These are phyloP conservation scores for Ceratosolen fusciceps DNA, from an alignment of 1,140 invertebrate genomes.

Conservation along the genomic window DNA sequence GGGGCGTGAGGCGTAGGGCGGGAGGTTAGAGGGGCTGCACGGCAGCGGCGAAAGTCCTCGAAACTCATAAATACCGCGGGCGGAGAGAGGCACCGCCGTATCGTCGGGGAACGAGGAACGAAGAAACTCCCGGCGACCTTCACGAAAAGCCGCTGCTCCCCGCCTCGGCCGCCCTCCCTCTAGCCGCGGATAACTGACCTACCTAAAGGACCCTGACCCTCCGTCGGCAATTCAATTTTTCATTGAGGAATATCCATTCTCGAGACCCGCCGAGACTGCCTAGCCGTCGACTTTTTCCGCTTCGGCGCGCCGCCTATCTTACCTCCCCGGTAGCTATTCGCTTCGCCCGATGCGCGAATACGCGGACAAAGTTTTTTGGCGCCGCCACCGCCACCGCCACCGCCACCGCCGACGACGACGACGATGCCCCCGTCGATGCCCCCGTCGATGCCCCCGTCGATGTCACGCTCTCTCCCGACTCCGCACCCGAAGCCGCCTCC, in stretches of 20 bases:
- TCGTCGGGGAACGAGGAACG: not conserved
- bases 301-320: not conserved
- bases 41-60: constrained; percentile 28
- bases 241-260: constrained; percentile 24
- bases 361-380: not conserved
- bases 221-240: constrained; percentile 32
- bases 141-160: not conserved
- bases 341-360: not conserved
- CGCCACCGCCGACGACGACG: too few relatives aligned
- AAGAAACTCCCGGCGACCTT: not conserved
- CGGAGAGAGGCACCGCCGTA: not conserved
- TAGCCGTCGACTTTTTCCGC: not conserved
- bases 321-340: not conserved
- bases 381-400: too few relatives aligned
- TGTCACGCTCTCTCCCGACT: too few relatives aligned
- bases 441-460: too few relatives aligned
- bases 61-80: constrained; percentile 43
- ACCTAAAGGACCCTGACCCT: constrained; percentile 22
- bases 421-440: too few relatives aligned
- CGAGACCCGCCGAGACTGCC: not conserved
- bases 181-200: constrained; percentile 28
- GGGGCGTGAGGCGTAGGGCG: too few relatives aligned
- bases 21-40: not conserved
- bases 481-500: too few relatives aligned
- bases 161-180: not conserved